These are phyloP conservation scores for Peucedramus taeniatus DNA, from an alignment of 2,113 vertebrate species.

Conservation along the genomic window DNA sequence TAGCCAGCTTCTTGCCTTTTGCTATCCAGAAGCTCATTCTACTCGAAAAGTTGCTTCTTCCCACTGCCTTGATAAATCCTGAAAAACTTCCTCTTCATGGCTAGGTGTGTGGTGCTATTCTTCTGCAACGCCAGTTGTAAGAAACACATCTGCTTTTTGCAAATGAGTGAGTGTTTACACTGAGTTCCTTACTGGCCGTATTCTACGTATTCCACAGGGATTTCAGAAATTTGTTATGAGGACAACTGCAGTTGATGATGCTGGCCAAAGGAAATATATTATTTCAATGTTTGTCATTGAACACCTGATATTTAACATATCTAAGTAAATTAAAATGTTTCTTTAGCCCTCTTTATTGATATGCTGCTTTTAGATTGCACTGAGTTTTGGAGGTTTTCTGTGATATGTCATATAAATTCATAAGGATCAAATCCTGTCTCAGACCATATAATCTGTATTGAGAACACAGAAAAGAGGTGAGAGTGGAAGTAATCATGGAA, in stretches of 20 bases:
- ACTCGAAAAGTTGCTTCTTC: background rate
- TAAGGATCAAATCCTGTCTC: background rate
- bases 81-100: background rate
- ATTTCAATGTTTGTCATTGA: background rate
- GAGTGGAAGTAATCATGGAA: background rate
- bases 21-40: background rate
- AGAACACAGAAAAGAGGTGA: background rate
- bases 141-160: background rate
- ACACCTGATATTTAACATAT: background rate
- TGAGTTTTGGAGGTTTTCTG: background rate
- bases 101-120: background rate
- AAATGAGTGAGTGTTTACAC: background rate
- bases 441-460: background rate
- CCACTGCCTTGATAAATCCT: background rate
- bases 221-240: background rate
- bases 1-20: background rate
- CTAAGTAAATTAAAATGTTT: background rate
- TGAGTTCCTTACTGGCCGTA: background rate
- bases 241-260: background rate
- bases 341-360: background rate
- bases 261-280: background rate
- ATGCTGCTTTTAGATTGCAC: background rate
- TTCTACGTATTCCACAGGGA: background rate
- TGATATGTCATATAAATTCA: background rate
- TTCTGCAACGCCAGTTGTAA: background rate